Evolutionary conservation across 2,888 invertebrate genomes (phyloP).

Genomic region (Mesorhabditis spiculigera): DNA sequence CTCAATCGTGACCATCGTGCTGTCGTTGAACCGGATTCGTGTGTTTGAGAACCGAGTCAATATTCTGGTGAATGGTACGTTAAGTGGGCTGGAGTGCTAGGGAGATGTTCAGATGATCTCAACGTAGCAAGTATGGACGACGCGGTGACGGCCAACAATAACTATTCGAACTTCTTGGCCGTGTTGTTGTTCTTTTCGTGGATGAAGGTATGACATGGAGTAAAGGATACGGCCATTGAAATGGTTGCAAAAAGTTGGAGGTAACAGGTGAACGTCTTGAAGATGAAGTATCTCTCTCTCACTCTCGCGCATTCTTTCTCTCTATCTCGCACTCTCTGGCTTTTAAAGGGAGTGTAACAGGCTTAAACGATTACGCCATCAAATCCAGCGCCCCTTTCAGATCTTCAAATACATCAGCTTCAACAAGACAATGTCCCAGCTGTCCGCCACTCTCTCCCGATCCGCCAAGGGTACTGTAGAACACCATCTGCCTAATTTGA

Average conservation of each 20-base stretch:
- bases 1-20: slow-evolving; percentile 62
- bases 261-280: too few species aligned
- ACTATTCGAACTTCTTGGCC: slow-evolving; percentile 68
- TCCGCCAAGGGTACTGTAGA: slow-evolving; percentile 64
- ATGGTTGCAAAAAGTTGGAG: too few species aligned
- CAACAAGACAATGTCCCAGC: slow-evolving; percentile 74
- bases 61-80: slow-evolving; percentile 55
- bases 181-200: slow-evolving; percentile 71
- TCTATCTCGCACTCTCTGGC: not conserved
- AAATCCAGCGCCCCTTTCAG: slow-evolving; percentile 43
- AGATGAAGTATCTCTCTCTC: not conserved
- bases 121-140: slow-evolving; percentile 63
- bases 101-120: slow-evolving; percentile 13
- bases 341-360: not conserved
- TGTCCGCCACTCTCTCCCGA: slow-evolving; percentile 71
- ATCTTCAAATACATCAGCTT: slow-evolving; percentile 76
- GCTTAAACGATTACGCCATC: not conserved
- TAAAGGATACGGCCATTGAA: too few species aligned
- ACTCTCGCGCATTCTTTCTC: too few species aligned
- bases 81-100: not conserved
- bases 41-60: slow-evolving; percentile 60
- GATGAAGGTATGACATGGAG: too few species aligned
- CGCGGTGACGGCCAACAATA: slow-evolving; percentile 66
- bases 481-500: not conserved
- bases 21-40: slow-evolving; percentile 63